These are phyloP conservation scores for Cebuella pygmaea DNA, from an alignment of 2,797 vertebrate genomes.

Conservation along the genomic window DNA sequence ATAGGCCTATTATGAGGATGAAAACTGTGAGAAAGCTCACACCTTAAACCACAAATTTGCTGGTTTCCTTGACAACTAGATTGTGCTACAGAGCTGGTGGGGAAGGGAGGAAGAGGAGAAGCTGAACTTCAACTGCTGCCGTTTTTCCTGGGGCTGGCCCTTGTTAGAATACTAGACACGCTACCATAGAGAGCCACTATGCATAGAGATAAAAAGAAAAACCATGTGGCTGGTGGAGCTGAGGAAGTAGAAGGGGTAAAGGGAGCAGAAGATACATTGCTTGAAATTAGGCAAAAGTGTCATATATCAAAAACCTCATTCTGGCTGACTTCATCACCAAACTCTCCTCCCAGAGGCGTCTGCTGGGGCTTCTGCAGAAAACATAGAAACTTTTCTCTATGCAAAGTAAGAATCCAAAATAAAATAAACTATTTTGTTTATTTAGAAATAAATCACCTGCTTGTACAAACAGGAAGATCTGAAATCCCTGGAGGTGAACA, in stretches of 20 bases:
- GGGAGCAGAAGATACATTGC: not conserved
- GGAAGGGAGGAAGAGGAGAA: not conserved
- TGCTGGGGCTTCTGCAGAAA: not conserved
- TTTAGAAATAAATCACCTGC: not conserved
- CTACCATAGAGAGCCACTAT: not conserved
- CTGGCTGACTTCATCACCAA: not conserved
- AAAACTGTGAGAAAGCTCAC: not conserved
- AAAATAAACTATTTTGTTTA: not conserved
- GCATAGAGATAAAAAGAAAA: not conserved
- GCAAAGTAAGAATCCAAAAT: conserved; percentile 7
- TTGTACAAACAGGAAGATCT: not conserved
- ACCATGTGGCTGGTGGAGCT: not conserved
- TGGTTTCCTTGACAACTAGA: not conserved
- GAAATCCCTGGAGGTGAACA: not conserved
- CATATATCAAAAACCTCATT: not conserved
- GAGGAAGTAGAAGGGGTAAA: not conserved
- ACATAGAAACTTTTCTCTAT: not conserved
- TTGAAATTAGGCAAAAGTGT: conserved; percentile 24
- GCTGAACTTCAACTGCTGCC: not conserved
- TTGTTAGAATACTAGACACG: not conserved
- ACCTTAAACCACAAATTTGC: not conserved
- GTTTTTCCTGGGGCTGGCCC: not conserved
- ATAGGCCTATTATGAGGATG: not conserved
- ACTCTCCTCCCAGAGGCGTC: not conserved
- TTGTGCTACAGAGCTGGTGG: not conserved